These are phyloP conservation scores for Copidosoma aretas DNA, from an alignment of 2,888 invertebrate genomes.

Conservation along the genomic window DNA sequence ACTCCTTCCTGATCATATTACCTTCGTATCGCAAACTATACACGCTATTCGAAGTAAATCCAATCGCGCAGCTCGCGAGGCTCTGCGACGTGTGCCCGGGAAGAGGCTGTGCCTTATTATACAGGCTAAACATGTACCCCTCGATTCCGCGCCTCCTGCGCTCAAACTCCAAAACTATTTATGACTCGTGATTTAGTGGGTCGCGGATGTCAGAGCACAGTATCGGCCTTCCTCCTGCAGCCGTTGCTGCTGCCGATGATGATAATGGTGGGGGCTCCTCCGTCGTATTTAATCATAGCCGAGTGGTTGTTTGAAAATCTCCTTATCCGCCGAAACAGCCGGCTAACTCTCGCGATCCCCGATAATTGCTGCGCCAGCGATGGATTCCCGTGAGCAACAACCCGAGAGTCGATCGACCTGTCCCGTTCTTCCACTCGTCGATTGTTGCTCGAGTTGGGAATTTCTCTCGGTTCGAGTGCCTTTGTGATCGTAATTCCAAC, in stretches of 20 bases:
- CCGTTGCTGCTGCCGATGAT: background rate
- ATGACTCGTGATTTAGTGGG: conserved; percentile 32
- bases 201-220: conserved; percentile 10
- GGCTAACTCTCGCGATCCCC: background rate
- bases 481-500: background rate
- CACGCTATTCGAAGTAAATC: background rate
- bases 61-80: background rate
- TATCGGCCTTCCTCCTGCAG: no score
- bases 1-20: background rate
- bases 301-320: background rate
- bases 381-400: background rate
- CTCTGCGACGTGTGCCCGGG: background rate
- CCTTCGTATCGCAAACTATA: background rate
- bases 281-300: background rate
- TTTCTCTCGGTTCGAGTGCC: background rate
- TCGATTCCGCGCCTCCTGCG: background rate
- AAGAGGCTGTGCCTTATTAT: no score
- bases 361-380: background rate
- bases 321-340: background rate
- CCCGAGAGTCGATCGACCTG: background rate
- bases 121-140: no score
- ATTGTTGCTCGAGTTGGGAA: background rate
- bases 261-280: background rate
- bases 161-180: conserved; percentile 34
- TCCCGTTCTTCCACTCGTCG: background rate